Evolutionary conservation across 2,113 vertebrate species (phyloP), one percentile per base, ranked within the genome.

Genomic region (Rhinogobius similis): DNA sequence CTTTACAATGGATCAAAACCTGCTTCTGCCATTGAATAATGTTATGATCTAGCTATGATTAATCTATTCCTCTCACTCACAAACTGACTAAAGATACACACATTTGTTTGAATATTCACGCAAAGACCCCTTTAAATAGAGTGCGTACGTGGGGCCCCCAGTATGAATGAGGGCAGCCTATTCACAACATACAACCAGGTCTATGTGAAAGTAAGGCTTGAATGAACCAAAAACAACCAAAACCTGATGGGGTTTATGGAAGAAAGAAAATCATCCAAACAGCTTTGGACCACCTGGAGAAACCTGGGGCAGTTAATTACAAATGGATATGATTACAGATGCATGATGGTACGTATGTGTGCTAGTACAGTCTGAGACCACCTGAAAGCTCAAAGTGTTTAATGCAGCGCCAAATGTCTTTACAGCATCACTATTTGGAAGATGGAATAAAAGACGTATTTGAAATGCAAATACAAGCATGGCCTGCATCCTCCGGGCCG

Each of bases 391-490:
- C 0, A 6, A 0, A 52, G 68, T 29, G 65, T 77, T 80, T 73
- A 75, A 78, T 67, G 65, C 63, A n/a, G 62, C 2, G 56, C 71
- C 77, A 87, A 79, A 73, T 61, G 43, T 82, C 71, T 86, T 81
- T 48, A 77, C 71, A 82, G 69, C 68, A 66, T 73, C 78, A 68
- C 73, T 67, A 68, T 84, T 75, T 77, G 66, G 61, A 76, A 43
- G 71, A 79, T 41, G 68, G 74, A 72, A 77, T 62, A 66, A 74
- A 77, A 72, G 58, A 44, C 14, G 64, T 43, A 64, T 66, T 67
- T 77, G 62, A 70, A 81, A 87, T 79, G 75, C 74, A 77, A 87
- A 88, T 29, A 55, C 3, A 20, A 77, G 73, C 76, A 76, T 59
- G 73, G 70, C 62, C 77, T 77, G 86, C 72, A 82, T 84, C 87